A percentile compares a stretch with the other conserved stretches of the same genome.
Conservation (phyloP, 2,113 vertebrate genomes). For the Nestor notabilis region DNA sequence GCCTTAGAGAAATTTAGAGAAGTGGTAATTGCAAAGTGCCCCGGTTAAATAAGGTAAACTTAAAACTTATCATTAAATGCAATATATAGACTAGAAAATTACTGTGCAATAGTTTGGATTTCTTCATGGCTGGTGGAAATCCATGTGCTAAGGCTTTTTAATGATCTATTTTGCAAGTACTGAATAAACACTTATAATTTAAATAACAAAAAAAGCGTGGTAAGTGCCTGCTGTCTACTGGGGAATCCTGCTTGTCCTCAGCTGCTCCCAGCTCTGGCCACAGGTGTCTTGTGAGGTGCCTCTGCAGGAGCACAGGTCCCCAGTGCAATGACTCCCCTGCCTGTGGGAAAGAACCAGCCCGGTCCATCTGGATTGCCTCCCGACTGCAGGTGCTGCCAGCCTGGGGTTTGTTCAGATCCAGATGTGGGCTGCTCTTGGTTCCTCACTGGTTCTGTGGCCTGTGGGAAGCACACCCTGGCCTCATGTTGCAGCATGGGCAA, state of each 20-base stretch:
- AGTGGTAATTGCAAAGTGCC: background rate
- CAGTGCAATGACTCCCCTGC: rapidly evolving
- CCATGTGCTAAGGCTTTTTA: conserved; percentile 20
- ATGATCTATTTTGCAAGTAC: conserved; percentile 27
- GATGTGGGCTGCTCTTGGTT: background rate
- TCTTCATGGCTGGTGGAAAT: conserved; percentile 5
- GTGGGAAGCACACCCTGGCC: rapidly evolving
- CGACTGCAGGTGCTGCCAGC: background rate
- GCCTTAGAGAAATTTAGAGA: background rate
- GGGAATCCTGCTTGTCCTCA: background rate
- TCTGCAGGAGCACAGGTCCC: background rate
- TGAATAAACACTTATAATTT: conserved; percentile 39
- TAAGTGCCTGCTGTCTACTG: background rate
- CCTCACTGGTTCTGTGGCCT: rapidly evolving
- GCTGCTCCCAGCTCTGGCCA: background rate
- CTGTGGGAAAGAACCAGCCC: rapidly evolving
- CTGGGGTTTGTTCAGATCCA: background rate
- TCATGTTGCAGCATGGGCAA: rapidly evolving
- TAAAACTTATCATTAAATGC: background rate
- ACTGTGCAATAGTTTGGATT: conserved; percentile 10
- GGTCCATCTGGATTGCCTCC: background rate
- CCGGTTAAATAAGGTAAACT: background rate
- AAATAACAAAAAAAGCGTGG: background rate
- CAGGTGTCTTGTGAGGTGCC: rapidly evolving
- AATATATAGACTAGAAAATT: background rate